phyloP scores from a whole-genome alignment of 35 echinoderm and acorn worm genomes.

The Nesometra sesokonis region DNA sequence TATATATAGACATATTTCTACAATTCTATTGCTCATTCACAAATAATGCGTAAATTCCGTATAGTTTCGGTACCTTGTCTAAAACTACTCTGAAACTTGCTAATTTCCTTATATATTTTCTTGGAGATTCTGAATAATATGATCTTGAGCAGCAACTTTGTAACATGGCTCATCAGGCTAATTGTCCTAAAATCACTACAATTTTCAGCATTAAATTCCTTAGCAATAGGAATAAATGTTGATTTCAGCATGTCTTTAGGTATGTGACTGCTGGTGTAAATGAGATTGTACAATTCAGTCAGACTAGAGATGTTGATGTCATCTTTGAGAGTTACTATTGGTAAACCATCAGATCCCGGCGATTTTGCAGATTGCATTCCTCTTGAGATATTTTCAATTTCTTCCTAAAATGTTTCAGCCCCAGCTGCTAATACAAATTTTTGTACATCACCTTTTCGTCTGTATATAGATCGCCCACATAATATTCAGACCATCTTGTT shows the following conservation, averaged over 20 bases:
- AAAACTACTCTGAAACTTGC: no score
- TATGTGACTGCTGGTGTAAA: no score
- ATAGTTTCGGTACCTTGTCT: constrained; percentile 8
- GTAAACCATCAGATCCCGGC: background rate
- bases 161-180: no score
- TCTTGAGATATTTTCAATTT: background rate
- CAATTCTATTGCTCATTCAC: background rate
- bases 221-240: constrained; percentile 16
- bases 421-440: background rate
- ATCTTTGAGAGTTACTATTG: background rate
- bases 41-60: background rate
- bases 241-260: no score
- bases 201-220: constrained; percentile 16
- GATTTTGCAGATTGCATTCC: background rate
- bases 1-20: background rate
- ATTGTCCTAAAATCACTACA: constrained; percentile 12
- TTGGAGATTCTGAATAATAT: background rate
- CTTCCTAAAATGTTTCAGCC: background rate
- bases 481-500: background rate
- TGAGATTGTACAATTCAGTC: no score
- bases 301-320: no score
- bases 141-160: constrained; percentile 16
- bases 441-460: background rate
- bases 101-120: constrained; percentile 5
- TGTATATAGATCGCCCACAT: background rate